Conservation (phyloP, 2,888 invertebrate species). For the Temnothorax unifasciatus region DNA sequence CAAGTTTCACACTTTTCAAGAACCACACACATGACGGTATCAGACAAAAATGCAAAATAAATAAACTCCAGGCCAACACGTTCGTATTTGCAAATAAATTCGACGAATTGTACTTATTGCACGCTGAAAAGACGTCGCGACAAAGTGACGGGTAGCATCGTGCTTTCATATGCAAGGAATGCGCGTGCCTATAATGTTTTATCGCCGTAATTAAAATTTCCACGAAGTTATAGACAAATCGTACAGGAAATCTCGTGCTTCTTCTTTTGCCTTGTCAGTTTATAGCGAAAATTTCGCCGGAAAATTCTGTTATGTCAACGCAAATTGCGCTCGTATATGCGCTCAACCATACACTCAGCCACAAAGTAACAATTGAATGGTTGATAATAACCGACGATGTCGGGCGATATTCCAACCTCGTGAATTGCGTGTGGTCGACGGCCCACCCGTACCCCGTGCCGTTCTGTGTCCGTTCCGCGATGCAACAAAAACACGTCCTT, state of each 20-base stretch:
- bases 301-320: constrained; percentile 37
- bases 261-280: not conserved
- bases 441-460: not conserved
- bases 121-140: not conserved
- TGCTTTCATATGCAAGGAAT: not conserved
- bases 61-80: not conserved
- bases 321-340: constrained; percentile 22
- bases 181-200: not conserved
- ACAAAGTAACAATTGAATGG: constrained; percentile 46
- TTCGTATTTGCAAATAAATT: not conserved
- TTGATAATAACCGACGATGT: constrained; percentile 37
- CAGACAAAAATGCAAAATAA: constrained; percentile 18
- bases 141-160: not conserved
- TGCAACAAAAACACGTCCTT: constrained; percentile 21
- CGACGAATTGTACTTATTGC: not conserved
- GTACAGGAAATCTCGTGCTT: not conserved
- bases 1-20: constrained; percentile 23
- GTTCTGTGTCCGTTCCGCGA: not conserved
- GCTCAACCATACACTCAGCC: not conserved
- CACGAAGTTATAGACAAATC: not conserved
- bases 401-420: not conserved
- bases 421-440: constrained; percentile 29
- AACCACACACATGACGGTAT: not conserved
- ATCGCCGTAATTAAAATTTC: constrained; percentile 23
- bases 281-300: not conserved